Conservation (phyloP, 2,888 invertebrate genomes). For the Auanema sp. region DNA sequence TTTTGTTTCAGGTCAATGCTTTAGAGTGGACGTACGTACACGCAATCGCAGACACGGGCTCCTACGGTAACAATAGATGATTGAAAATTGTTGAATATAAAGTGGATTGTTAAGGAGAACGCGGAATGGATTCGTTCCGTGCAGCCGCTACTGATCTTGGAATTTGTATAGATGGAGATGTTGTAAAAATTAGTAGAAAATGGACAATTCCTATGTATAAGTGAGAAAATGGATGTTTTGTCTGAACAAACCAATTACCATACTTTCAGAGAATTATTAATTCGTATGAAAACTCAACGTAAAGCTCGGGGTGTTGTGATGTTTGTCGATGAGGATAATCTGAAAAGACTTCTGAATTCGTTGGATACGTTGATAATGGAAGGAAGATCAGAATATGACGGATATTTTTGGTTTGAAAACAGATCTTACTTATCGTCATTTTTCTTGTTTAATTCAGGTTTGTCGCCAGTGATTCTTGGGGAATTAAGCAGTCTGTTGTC, state of each 20-base stretch:
- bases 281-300: constrained; percentile 66
- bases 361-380: constrained; percentile 32
- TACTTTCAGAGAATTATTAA: constrained; percentile 71
- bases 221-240: constrained; percentile 20
- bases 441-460: constrained; percentile 69
- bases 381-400: constrained; percentile 35
- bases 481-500: constrained; percentile 73
- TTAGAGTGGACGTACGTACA: constrained; percentile 79
- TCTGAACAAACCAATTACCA: no score
- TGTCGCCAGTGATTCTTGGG: constrained; percentile 78
- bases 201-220: constrained; percentile 58
- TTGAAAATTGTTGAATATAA: not conserved
- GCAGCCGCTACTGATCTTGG: constrained; percentile 62
- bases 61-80: constrained; percentile 73
- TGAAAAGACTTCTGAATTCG: constrained; percentile 52
- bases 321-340: constrained; percentile 77
- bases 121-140: constrained; percentile 61
- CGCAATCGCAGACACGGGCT: constrained; percentile 78
- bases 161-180: constrained; percentile 71
- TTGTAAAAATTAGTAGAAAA: constrained; percentile 59
- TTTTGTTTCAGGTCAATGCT: constrained; percentile 68
- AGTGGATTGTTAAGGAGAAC: constrained; percentile 20
- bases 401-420: constrained; percentile 39
- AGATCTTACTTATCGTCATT: not conserved
- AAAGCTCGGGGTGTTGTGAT: constrained; percentile 74